Evolutionary conservation across 2,888 invertebrate species (phyloP), one percentile per base, ranked within the genome.

Genomic region (Cryptus viduatorius): DNA sequence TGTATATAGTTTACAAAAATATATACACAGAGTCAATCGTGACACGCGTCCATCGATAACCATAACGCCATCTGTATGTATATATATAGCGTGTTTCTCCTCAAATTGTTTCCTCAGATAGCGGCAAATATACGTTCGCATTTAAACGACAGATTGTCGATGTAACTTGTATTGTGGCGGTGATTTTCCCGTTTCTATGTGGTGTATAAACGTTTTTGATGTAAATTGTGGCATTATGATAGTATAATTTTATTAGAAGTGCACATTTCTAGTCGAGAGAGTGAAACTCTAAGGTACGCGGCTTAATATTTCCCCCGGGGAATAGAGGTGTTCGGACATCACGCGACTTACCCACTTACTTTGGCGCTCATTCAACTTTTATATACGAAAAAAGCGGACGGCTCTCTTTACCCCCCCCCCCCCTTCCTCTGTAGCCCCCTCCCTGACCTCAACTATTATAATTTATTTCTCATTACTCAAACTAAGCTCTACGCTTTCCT

Each of bases 291-390:
- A 59, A 46, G 61, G 7, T 61, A 73, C 59, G 53, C 42, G 53
- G 67, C 37, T 69, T 61, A 69, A 78, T 78, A 78, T 69, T 78
- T 78, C 37, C 61, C 67, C 56, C 12, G 78, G 78, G 29, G 44
- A 44, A 77, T 31, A 59, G 59, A 77, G 46, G 61, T 69, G 68
- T 59, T 37, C 69, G 19, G 44, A 77, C 42, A 71, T 79, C 64
- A 71, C 79, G 79, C 71, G 69, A 79, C 53, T 71, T 79, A 50
- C 29, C 71, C 71, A 79, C 71, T 68, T 69, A 78, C 78, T 79
- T 79, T 79, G 79, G 79, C 79, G 50, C 79, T 71, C 79, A 53
- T 79, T 79, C 71, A 79, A 71, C 48, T 78, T 78, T 78, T 56
- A 56, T 69, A 77, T 46, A 59, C 42, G 42, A 53, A 76, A 67